Base-by-base conservation (phyloP, 2,888 invertebrate species). In the Linnaemya tessellans region DNA sequence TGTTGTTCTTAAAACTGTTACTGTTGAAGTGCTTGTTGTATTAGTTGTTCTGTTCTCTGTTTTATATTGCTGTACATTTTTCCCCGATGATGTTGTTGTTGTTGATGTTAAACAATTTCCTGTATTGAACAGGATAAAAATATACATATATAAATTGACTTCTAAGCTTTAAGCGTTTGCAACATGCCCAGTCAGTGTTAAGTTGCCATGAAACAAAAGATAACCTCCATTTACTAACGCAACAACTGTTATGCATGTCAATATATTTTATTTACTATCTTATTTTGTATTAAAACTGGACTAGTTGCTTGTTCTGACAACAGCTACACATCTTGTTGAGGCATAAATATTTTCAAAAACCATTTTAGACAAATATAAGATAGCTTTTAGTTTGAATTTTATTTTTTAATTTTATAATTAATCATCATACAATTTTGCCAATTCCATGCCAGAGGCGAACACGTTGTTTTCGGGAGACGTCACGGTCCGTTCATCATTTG, bases 21-120 rank as follows among this genome's bases (percentile, higher is more conserved):
- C 56, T 77, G 15, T 35, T 83, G 41, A 60, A 68, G 62, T 65
- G 58, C 38, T 20, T 71, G 62, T 60, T 51, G 35, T 58, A 64
- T 22, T 41, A 1, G 22, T 60, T 58, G 60, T 56, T 30, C 8
- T 79, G 20, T 54, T 38, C 20, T 49, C 11, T 56, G 30, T 58
- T 38, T 64, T 38, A n/a, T 46, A 38, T 38, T 30, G 46, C 18
- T 35, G 30, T 56, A 43, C 41, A 46, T n/a, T 65, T 56, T 77
- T 65, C 7, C 13, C 10, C 58, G 56, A 46, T 75, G 70, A 46
- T 75, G 49, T 18, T 84, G 70, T 54, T 75, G 49, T 18, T 84
- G 58, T 71, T 65, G 80, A 67, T 81, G 77, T 84, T 67, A 38
- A 73, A 67, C 73, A 84, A 81, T 84, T 84, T 84, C 77, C 75